Conservation (phyloP, 2,888 invertebrate genomes). For the Metalampra italica region DNA sequence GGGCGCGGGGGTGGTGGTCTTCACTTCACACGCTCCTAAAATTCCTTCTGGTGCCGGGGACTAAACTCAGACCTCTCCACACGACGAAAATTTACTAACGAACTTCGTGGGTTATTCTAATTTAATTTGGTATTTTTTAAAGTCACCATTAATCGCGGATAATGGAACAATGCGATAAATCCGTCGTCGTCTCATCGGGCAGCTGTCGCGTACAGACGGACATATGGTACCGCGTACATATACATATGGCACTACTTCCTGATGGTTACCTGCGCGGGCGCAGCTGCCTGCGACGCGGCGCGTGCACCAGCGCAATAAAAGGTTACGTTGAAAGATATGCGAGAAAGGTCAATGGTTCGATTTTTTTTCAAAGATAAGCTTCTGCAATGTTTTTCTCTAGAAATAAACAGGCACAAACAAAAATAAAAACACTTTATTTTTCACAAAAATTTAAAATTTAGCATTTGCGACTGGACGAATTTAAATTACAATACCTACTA, state of each 20-base stretch:
- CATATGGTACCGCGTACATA: conserved; percentile 25
- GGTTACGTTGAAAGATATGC: not conserved
- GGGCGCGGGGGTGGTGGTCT: no score
- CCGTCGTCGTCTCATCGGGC: conserved; percentile 11
- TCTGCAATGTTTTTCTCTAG: not conserved
- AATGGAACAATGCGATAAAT: conserved; percentile 21
- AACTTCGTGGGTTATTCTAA: no score
- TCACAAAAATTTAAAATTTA: no score
- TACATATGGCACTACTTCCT: conserved; percentile 38
- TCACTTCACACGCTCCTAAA: no score
- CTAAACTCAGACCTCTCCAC: no score
- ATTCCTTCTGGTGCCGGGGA: no score
- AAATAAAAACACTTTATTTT: no score
- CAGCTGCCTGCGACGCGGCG: conserved; percentile 24
- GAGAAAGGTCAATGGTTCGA: conserved; percentile 1
- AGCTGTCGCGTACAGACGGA: conserved; percentile 12
- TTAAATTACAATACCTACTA: no score
- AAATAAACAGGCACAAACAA: no score
- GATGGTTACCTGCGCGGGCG: conserved; percentile 25
- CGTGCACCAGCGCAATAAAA: not conserved
- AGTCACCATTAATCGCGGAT: conserved; percentile 12
- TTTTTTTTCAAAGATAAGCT: not conserved
- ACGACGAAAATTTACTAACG: no score
- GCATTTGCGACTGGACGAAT: no score
- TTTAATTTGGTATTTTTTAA: not conserved